phyloP scores from a whole-genome alignment of 2,113 vertebrate species.

The Conger conger region DNA sequence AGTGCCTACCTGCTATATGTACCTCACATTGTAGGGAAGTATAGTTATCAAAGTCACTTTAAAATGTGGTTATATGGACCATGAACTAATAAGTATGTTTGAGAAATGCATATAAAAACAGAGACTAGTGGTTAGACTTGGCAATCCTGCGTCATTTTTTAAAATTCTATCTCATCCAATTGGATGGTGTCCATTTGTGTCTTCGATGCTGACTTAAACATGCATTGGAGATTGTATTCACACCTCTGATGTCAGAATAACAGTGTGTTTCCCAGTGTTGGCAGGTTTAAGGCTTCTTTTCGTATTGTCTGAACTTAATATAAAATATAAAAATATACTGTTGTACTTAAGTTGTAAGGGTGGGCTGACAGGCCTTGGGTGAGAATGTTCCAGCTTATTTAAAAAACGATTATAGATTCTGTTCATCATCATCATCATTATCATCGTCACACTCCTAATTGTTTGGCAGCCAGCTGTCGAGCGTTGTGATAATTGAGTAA shows the following conservation, averaged over 20 bases:
- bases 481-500: slow-evolving; percentile 70
- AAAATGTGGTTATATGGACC: background rate
- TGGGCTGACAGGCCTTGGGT: background rate
- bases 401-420: slow-evolving; percentile 65
- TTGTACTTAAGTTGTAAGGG: background rate
- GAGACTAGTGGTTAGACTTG: too few species aligned
- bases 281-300: background rate
- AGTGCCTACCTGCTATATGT: slow-evolving; percentile 19
- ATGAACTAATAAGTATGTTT: background rate
- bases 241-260: background rate
- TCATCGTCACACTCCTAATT: slow-evolving; percentile 70
- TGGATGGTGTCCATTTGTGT: background rate
- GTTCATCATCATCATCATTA: slow-evolving; percentile 75
- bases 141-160: too few species aligned
- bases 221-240: background rate
- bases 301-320: background rate
- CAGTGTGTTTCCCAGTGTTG: background rate
- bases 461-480: slow-evolving; percentile 74
- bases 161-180: too few species aligned
- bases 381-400: slow-evolving; percentile 45
- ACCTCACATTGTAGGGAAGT: background rate
- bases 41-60: background rate
- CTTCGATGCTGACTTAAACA: background rate
- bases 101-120: too few species aligned
- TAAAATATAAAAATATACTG: background rate